phyloP scores from a whole-genome alignment of 2,888 invertebrate species.

The Orchesellides sinensis region DNA sequence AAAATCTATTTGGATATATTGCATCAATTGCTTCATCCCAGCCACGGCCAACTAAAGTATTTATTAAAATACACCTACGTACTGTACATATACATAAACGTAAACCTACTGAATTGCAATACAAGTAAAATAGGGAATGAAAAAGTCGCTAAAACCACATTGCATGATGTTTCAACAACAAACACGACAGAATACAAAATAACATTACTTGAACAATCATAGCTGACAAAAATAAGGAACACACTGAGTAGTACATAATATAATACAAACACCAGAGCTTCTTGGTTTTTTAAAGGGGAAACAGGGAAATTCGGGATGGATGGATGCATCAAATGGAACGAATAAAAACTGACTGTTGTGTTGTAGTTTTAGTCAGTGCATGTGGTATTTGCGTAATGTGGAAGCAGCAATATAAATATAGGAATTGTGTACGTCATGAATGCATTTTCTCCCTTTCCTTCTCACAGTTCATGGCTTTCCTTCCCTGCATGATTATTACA shows the following conservation, averaged over 20 bases:
- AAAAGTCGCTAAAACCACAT: background rate
- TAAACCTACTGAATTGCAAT: no score
- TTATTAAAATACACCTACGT: no score
- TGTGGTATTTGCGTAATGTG: background rate
- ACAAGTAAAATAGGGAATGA: no score
- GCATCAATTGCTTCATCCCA: no score
- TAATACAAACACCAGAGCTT: background rate
- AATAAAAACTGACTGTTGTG: slow-evolving; percentile 21
- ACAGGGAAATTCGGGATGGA: slow-evolving; percentile 11
- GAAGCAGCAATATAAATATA: background rate
- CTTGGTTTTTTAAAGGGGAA: background rate
- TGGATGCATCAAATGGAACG: slow-evolving; percentile 51
- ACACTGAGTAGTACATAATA: background rate
- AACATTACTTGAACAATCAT: background rate
- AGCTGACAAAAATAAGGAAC: background rate
- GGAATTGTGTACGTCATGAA: background rate
- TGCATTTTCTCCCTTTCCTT: slow-evolving; percentile 14
- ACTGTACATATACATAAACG: no score
- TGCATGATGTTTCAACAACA: background rate
- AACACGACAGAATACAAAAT: slow-evolving; percentile 9
- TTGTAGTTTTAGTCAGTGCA: no score
- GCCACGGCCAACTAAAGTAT: no score
- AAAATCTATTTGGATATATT: no score
- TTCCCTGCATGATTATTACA: slow-evolving; percentile 39
- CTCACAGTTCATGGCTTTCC: slow-evolving; percentile 2